phyloP scores from a whole-genome alignment of 1,140 invertebrate genomes.

The Microplitis mediator region DNA sequence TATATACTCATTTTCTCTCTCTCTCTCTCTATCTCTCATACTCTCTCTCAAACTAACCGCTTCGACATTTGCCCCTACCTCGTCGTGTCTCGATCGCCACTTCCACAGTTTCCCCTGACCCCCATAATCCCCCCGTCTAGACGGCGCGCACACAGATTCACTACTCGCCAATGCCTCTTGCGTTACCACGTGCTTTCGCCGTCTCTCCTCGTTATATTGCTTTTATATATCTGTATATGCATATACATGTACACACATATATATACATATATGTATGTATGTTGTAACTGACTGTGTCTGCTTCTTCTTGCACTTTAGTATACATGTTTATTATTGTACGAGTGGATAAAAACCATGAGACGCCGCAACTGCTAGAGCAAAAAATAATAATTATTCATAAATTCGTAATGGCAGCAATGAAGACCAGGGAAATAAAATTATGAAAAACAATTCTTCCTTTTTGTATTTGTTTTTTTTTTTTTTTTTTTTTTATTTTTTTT shows the following conservation, averaged over 20 bases:
- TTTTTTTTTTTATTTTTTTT: no score
- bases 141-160: constrained; percentile 46
- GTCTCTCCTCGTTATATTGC: neutral
- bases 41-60: constrained; percentile 13
- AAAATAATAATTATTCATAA: constrained; percentile 9
- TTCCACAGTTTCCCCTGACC: constrained; percentile 23
- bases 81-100: constrained; percentile 23
- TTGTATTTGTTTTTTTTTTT: no score
- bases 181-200: constrained; percentile 13
- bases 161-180: constrained; percentile 19
- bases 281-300: neutral
- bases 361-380: neutral
- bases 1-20: neutral
- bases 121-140: constrained; percentile 50
- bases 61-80: constrained; percentile 19
- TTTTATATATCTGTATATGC: constrained; percentile 2
- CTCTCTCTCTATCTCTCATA: neutral
- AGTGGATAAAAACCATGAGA: constrained; percentile 17
- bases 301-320: constrained; percentile 1
- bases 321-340: constrained; percentile 14
- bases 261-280: no score
- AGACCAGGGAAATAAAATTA: no score
- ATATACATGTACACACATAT: neutral
- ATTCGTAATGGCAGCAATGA: neutral
- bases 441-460: no score